A percentile compares a stretch with the other conserved stretches of the same genome.
phyloP scores from a whole-genome alignment of 1,140 invertebrate species.

The Eriosoma lanigerum region DNA sequence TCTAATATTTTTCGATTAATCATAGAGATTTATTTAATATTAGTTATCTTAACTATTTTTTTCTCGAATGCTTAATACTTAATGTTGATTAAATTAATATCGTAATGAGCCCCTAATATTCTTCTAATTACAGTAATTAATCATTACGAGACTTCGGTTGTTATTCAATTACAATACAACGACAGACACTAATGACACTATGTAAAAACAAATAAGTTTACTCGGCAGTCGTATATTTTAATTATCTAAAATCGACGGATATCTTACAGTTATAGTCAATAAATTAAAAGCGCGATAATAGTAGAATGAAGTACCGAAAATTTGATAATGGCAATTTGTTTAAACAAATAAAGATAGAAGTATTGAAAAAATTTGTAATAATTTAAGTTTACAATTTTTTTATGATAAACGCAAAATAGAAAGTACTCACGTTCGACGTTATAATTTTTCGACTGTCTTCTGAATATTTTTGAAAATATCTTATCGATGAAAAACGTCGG shows the following conservation, averaged over 20 bases:
- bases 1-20: no score
- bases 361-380: no score
- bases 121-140: constrained; percentile 26
- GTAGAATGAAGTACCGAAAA: no score
- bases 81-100: not conserved
- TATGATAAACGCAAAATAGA: no score
- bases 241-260: not conserved
- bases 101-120: not conserved
- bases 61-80: no score
- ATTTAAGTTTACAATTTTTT: no score
- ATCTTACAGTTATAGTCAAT: no score
- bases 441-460: constrained; percentile 44
- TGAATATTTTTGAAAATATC: constrained; percentile 46
- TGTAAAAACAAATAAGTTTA: not conserved
- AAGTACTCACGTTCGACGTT: constrained; percentile 42
- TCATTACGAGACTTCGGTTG: constrained; percentile 1
- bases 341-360: no score
- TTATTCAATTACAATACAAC: constrained; percentile 3
- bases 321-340: no score
- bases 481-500: constrained; percentile 40
- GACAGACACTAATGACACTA: not conserved
- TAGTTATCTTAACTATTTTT: no score
- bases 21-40: no score
- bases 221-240: constrained; percentile 10
- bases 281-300: no score